phyloP scores from a whole-genome alignment of 1,140 invertebrate species.

The Lerema accius region DNA sequence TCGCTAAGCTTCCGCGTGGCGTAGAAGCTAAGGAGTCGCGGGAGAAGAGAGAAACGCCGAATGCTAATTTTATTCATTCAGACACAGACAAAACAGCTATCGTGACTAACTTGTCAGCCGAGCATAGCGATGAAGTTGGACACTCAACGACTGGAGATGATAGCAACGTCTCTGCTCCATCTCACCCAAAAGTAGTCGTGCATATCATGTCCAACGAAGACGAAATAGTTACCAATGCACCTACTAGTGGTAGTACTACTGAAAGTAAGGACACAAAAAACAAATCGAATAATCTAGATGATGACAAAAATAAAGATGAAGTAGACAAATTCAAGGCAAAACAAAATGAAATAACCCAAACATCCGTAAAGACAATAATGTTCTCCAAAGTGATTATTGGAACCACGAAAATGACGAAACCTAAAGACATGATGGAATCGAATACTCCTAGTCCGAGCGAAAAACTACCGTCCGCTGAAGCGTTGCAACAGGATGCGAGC shows the following conservation, averaged over 20 bases:
- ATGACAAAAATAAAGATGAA: background rate
- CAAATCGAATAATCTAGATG: background rate
- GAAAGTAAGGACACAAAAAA: constrained; percentile 8
- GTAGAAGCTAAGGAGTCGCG: constrained; percentile 23
- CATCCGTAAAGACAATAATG: constrained; percentile 11
- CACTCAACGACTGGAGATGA: background rate
- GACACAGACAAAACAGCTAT: constrained; percentile 40
- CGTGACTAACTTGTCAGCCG: constrained; percentile 40
- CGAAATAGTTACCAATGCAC: constrained; percentile 10
- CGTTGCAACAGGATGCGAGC: constrained; percentile 59
- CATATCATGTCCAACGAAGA: constrained; percentile 24
- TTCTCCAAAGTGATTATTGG: constrained; percentile 13
- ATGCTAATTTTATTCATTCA: constrained; percentile 29
- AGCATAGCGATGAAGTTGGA: background rate
- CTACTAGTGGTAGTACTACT: background rate
- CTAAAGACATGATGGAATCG: constrained; percentile 27
- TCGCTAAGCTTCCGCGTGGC: constrained; percentile 42
- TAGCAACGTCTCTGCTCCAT: constrained; percentile 32
- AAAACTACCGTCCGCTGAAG: constrained; percentile 62
- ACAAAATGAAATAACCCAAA: constrained; percentile 23
- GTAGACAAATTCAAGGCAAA: constrained; percentile 4
- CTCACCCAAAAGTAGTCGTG: constrained; percentile 12
- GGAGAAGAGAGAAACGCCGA: constrained; percentile 23
- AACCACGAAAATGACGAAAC: constrained; percentile 37
- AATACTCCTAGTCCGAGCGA: constrained; percentile 50